phyloP scores from a whole-genome alignment of 2,113 vertebrate genomes.

The Atrichornis clamosus region DNA sequence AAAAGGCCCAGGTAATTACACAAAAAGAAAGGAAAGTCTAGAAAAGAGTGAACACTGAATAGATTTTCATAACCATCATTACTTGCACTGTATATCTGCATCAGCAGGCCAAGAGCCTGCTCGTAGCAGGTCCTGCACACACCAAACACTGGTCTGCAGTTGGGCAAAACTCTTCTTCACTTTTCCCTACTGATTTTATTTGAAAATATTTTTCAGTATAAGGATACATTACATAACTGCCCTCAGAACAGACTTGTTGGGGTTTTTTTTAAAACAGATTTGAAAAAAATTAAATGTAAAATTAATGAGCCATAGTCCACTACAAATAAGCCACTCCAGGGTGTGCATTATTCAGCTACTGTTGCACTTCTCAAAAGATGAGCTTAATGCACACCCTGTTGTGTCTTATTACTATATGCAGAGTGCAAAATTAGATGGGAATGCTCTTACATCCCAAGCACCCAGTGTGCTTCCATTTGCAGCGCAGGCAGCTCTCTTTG shows the following conservation, averaged over 20 bases:
- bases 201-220: neutral
- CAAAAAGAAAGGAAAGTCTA: neutral
- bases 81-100: neutral
- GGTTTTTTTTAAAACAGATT: neutral
- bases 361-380: slow-evolving; percentile 38
- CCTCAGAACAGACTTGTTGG: neutral
- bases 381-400: slow-evolving; percentile 60
- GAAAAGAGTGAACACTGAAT: neutral
- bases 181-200: neutral
- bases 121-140: neutral
- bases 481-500: slow-evolving; percentile 19
- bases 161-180: neutral
- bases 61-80: neutral
- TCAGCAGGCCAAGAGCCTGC: neutral
- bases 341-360: slow-evolving; percentile 43
- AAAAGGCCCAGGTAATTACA: neutral
- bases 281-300: slow-evolving; percentile 51
- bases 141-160: neutral
- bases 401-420: slow-evolving; percentile 58
- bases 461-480: slow-evolving; percentile 24
- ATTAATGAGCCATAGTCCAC: slow-evolving; percentile 59
- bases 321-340: slow-evolving; percentile 54
- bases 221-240: slow-evolving; percentile 16
- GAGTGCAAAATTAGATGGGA: slow-evolving; percentile 33
- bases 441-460: neutral